A percentile compares a stretch with the other conserved stretches of the same genome.
Evolutionary conservation across 2,888 invertebrate species (phyloP).

Genomic region (Melinaea menophilus): DNA sequence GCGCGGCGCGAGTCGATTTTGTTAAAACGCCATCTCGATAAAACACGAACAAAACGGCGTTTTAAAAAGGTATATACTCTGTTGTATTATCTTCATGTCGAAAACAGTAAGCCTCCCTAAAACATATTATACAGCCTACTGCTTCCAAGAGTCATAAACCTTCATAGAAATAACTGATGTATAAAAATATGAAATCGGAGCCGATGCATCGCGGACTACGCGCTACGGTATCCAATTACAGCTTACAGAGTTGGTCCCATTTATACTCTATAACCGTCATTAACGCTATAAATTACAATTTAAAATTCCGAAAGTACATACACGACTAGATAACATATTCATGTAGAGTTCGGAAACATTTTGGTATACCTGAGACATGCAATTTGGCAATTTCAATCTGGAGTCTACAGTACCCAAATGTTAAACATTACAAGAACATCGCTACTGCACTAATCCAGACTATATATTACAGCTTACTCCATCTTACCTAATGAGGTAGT

Average conservation of each 20-base stretch:
- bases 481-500: slow-evolving; percentile 76
- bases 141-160: slow-evolving; percentile 63
- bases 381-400: slow-evolving; percentile 65
- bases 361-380: slow-evolving; percentile 72
- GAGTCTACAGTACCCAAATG: slow-evolving; percentile 14
- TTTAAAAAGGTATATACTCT: slow-evolving; percentile 56
- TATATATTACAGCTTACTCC: slow-evolving; percentile 67
- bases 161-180: slow-evolving; percentile 42
- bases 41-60: slow-evolving; percentile 8
- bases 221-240: slow-evolving; percentile 49
- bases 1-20: not conserved
- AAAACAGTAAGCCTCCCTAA: slow-evolving; percentile 70
- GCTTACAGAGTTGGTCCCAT: slow-evolving; percentile 75
- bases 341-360: slow-evolving; percentile 77
- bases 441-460: slow-evolving; percentile 58
- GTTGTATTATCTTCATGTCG: slow-evolving; percentile 63
- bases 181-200: slow-evolving; percentile 39
- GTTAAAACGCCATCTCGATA: slow-evolving; percentile 11
- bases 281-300: slow-evolving; percentile 71
- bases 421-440: slow-evolving; percentile 24
- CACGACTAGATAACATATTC: slow-evolving; percentile 77
- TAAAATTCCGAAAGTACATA: slow-evolving; percentile 77
- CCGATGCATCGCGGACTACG: slow-evolving; percentile 37
- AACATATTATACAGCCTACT: slow-evolving; percentile 74
- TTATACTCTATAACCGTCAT: slow-evolving; percentile 64